Evolutionary conservation across 2,888 invertebrate genomes (phyloP), one percentile per base, ranked within the genome.

Genomic region (Oxyteleia sp.): DNA sequence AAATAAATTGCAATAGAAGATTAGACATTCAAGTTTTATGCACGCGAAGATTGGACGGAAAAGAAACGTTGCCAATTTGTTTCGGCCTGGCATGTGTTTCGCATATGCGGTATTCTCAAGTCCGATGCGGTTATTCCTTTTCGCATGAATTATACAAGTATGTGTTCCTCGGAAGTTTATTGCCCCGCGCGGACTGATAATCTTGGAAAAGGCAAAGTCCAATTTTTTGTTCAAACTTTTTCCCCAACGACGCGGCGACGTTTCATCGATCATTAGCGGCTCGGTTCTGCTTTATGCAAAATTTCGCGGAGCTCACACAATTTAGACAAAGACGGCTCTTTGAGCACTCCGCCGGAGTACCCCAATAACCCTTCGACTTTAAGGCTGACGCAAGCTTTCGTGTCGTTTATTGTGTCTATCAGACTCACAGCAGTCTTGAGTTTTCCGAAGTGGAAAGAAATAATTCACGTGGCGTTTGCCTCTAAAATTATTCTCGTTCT

Each of bases 341-440:
- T 38, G 38, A 55, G 10, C 29, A 63, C 63, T 63, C n/a, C 11
- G 15, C 8, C 11, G 10, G 35, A 45, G 43, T 45, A 26, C 10
- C 18, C 47, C 45, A 32, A 47, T 47, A 47, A 32, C 63, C 32
- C 63, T 63, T 63, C 63, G 47, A 47, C 47, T 63, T 63, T 63
- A 63, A 64, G 13, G 49, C 63, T 64, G 63, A 64, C 63, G 63
- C 49, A 49, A 49, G 63, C 49, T 18, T 63, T 63, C 18, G 45
- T 47, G 35, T 35, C 32, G 49, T 15, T 64, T 64, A 10, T 29
- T 29, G 47, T 13, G 10, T 23, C 59, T 59, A 57, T 38, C 41
- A 59, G 59, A 41, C 41, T 45, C n/a, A 29, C 61, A 61, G 26
- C 61, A 29, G 61, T 43, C 45, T 29, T 43, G 26, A 4, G 26